Evolutionary conservation across 2,888 invertebrate species (phyloP), one percentile per base, ranked within the genome.

Genomic region (Heteropelma amictum): DNA sequence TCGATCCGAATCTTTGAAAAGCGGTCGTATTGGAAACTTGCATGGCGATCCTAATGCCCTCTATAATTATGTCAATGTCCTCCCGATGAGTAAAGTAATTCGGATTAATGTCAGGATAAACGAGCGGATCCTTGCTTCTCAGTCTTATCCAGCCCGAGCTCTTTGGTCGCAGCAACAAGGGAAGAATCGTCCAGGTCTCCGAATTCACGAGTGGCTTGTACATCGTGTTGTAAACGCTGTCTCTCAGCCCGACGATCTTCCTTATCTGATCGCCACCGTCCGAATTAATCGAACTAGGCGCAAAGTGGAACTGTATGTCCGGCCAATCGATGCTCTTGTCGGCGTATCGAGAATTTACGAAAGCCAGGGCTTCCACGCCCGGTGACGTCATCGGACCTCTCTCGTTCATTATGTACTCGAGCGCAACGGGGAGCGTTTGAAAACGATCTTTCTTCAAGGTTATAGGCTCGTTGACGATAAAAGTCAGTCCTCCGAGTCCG

Each of bases 51-150:
- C 94, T 93, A n/a, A 96, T 95, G 0, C 96, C 97, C 86, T 96
- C 96, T 0, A 94, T 94, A 1, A 97, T 87, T 0, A 94, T 92
- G 79, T 93, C 91, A 10, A 97, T 91, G 83, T 98, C 98, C 84
- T 95, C 93, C 77, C 93, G 93, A 80, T 96, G 94, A 0, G 96
- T 93, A 85, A 98, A 95, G 87, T 98, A 98, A 87, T 98, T 98
- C 0, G 98, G 97, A 86, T 96, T 95, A 64, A 98, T 94, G 10
- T 94, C 93, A 0, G 98, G 98, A 76, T 95, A 93, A 0, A 95
- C 93, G 77, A 93, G 91, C 0, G 98, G 97, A 88, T 98, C 95
- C 35, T 91, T 92, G 53, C 95, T 95, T 79, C 93, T 93, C 14
- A 99, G 89, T 58, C 94, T 93, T n/a, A 99, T 90, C 93, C 94